Conservation (phyloP, 2,888 invertebrate genomes). For the Dasypolia templi region DNA sequence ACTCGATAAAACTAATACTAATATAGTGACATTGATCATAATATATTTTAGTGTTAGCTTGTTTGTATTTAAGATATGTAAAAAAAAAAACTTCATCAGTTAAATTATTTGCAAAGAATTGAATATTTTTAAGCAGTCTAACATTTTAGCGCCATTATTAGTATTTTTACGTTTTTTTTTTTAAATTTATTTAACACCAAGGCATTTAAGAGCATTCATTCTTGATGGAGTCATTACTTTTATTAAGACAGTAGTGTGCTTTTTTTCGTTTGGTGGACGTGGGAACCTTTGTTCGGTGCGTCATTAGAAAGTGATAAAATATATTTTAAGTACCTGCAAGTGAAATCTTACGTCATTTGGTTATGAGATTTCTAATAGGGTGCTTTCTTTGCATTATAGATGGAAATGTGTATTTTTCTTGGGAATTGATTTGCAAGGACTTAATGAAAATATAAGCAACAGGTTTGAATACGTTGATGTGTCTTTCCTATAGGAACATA, state of each 20-base stretch:
- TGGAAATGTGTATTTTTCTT: constrained; percentile 13
- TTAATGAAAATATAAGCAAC: not conserved
- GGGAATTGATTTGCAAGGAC: constrained; percentile 14
- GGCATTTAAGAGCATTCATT: constrained; percentile 14
- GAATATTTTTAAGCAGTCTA: not conserved
- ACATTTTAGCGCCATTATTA: not conserved
- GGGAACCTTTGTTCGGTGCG: constrained; percentile 66
- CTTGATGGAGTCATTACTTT: constrained; percentile 40
- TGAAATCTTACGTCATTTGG: constrained; percentile 57
- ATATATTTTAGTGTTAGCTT: too few relatives aligned
- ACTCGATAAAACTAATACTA: not conserved
- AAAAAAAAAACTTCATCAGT: not conserved
- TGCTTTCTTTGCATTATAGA: constrained; percentile 51
- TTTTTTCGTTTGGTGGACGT: constrained; percentile 64
- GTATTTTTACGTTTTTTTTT: not conserved
- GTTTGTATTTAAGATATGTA: too few relatives aligned
- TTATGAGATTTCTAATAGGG: constrained; percentile 60
- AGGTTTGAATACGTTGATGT: not conserved
- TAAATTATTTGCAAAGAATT: not conserved
- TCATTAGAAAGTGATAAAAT: constrained; percentile 76
- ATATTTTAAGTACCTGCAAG: constrained; percentile 61
- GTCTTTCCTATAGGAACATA: too few relatives aligned
- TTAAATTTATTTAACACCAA: not conserved
- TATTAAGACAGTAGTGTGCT: constrained; percentile 53
- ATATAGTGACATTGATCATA: not conserved